Conservation (phyloP, 1,140 invertebrate species). For the Dendroctonus valens region DNA sequence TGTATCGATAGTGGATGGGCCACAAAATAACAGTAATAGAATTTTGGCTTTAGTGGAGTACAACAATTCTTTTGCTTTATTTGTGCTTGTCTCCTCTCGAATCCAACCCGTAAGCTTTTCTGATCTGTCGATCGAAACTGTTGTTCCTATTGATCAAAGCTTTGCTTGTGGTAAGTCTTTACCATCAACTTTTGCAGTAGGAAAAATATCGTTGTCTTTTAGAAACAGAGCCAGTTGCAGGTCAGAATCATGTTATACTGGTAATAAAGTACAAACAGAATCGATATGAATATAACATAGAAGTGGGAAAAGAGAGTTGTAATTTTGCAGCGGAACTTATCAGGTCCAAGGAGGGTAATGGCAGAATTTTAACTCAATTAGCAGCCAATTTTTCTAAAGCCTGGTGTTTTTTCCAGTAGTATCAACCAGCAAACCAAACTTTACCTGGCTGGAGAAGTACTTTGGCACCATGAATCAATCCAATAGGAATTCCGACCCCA, state of each 20-base stretch:
- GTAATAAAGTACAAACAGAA: slow-evolving; percentile 60
- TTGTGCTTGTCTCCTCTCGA: slow-evolving; percentile 61
- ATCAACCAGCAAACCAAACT: slow-evolving; percentile 35
- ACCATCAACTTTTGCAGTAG: neutral
- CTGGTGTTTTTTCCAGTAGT: slow-evolving; percentile 37
- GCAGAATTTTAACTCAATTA: too few relatives aligned
- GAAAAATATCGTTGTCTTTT: slow-evolving; percentile 34
- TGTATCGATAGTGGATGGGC: slow-evolving; percentile 42
- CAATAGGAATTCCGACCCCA: slow-evolving; percentile 26
- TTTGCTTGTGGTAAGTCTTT: slow-evolving; percentile 74
- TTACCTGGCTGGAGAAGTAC: slow-evolving; percentile 46
- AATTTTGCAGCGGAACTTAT: slow-evolving; percentile 58
- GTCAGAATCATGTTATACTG: slow-evolving; percentile 58
- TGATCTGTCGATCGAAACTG: slow-evolving; percentile 69
- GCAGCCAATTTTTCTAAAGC: neutral
- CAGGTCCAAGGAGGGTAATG: slow-evolving; percentile 56
- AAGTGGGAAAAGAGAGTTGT: slow-evolving; percentile 61
- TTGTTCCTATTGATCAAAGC: slow-evolving; percentile 71
- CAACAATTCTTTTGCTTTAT: slow-evolving; percentile 61
- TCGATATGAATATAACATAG: slow-evolving; percentile 63
- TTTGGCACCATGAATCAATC: slow-evolving; percentile 36
- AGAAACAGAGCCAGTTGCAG: slow-evolving; percentile 57
- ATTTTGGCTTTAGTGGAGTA: slow-evolving; percentile 69
- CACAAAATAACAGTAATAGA: slow-evolving; percentile 48
- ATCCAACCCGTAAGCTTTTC: slow-evolving; percentile 64